Base-by-base conservation (phyloP, 2,797 vertebrate species). In the Lagodon rhomboides region DNA sequence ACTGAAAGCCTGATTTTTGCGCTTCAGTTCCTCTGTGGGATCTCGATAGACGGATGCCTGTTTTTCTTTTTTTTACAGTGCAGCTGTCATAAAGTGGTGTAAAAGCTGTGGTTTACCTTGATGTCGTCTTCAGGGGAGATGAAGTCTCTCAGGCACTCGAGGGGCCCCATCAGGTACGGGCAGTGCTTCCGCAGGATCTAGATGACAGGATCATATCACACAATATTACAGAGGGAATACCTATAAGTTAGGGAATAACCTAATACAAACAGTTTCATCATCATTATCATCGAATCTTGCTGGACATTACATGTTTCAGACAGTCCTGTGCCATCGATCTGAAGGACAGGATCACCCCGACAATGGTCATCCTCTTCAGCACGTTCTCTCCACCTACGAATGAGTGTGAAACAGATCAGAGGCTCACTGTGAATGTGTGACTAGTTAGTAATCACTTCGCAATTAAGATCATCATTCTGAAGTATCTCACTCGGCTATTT, bases 351-450 rank as follows among this genome's bases (percentile, higher is more conserved):
- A 94, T 92, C 81, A 93, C 90, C 4, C 93, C 93, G 3, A 94
- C 87, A 85, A 93, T 95, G 30, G 96, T 98, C 97, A 99, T 97
- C 80, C 98, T 96, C 92, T 97, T 99, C 87, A 99, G 87, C 54
- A 98, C 91, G 0, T 95, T 99, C 4, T 99, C 97, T 22, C 95
- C 93, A 15, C 96, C 98, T 99, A 51, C 0, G 63, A 51, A n/a
- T 41, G 18, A 47, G 85, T 8, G 62, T n/a, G 12, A 82, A 83
- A 79, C 1, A 63, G 13, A 80, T 63, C 23, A 22, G 18, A 46
- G 12, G 22, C 18, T 38, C 38, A 38, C 38, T 10, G 47, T 18
- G 27, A 38, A 38, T 43, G 17, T 55, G 22, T 10, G 47, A 60
- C 34, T 22, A 20, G 38, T 16, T 49, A 5, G 0, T 15, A 12